Evolutionary conservation across 1,140 invertebrate genomes (phyloP).

Genomic region (Panagrolaimus sp.): DNA sequence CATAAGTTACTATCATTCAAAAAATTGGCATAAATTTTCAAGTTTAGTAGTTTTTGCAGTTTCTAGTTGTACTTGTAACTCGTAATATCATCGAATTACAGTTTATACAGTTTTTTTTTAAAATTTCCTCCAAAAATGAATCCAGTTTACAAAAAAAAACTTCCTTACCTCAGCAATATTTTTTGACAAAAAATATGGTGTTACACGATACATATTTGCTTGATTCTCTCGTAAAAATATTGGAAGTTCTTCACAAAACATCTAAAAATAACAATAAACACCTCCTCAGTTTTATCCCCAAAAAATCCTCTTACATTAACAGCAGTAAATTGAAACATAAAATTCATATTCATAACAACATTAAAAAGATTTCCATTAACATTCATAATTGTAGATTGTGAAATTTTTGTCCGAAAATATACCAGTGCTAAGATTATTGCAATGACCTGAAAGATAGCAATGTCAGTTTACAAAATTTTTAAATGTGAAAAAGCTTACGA

Average conservation of each 20-base stretch:
- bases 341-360: slow-evolving; percentile 56
- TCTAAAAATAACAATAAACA: not conserved
- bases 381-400: slow-evolving; percentile 83
- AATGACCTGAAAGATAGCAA: not conserved
- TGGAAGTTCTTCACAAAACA: slow-evolving; percentile 81
- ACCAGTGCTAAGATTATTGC: slow-evolving; percentile 70
- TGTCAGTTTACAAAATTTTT: too few species aligned
- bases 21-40: too few species aligned
- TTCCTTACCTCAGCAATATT: slow-evolving; percentile 48
- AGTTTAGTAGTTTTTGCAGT: too few species aligned
- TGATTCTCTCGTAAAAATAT: slow-evolving; percentile 82
- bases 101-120: too few species aligned
- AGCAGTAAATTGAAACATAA: slow-evolving; percentile 64
- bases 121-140: too few species aligned
- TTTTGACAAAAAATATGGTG: slow-evolving; percentile 85
- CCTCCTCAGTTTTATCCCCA: not conserved
- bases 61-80: too few species aligned
- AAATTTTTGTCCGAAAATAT: slow-evolving; percentile 74
- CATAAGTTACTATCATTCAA: too few species aligned
- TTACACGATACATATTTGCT: slow-evolving; percentile 82
- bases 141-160: too few species aligned
- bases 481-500: slow-evolving; percentile 19
- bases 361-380: slow-evolving; percentile 85
- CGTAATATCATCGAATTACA: too few species aligned
- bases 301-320: slow-evolving; percentile 63